Percentiles rank a stretch among this genome's conserved stretches.
Conservation (phyloP, 1,140 invertebrate species). For the Scaptomyza hsui region DNA sequence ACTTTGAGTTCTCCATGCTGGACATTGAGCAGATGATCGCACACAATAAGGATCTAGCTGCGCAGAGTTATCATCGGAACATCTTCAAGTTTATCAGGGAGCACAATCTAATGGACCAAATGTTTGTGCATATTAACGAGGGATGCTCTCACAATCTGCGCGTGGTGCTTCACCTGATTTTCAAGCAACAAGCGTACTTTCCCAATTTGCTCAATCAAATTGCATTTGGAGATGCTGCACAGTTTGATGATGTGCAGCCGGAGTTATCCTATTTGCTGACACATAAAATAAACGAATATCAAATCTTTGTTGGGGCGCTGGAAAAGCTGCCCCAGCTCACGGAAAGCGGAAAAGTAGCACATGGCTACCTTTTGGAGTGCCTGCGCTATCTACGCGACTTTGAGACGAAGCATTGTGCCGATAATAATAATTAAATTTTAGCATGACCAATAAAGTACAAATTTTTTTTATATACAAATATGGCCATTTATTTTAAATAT, state of each 20-base stretch:
- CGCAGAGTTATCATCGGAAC: slow-evolving; percentile 64
- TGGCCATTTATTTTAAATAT: background rate
- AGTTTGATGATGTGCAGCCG: slow-evolving; percentile 62
- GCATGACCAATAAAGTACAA: slow-evolving; percentile 28
- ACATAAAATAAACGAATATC: slow-evolving; percentile 69
- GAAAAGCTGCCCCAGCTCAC: slow-evolving; percentile 48
- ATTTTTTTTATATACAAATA: slow-evolving; percentile 6
- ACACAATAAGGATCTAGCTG: slow-evolving; percentile 64
- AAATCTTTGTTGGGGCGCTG: slow-evolving; percentile 49
- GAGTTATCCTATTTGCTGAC: slow-evolving; percentile 57
- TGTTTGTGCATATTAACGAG: slow-evolving; percentile 80
- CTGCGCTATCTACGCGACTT: slow-evolving; percentile 61
- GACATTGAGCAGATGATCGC: slow-evolving; percentile 84
- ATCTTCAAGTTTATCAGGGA: slow-evolving; percentile 85
- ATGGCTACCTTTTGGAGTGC: slow-evolving; percentile 69
- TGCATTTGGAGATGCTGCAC: slow-evolving; percentile 68
- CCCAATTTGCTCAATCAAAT: slow-evolving; percentile 79
- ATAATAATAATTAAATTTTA: slow-evolving; percentile 5
- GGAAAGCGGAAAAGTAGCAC: slow-evolving; percentile 52
- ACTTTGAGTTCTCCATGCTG: slow-evolving; percentile 85
- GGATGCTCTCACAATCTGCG: slow-evolving; percentile 84
- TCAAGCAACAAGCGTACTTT: slow-evolving; percentile 70
- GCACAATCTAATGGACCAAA: slow-evolving; percentile 84
- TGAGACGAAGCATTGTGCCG: slow-evolving; percentile 15
- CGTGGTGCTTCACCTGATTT: slow-evolving; percentile 83